A percentile compares a stretch with the other conserved stretches of the same genome.
Evolutionary conservation across 2,888 invertebrate species (phyloP).

Genomic region (Diloba caeruleocephala): DNA sequence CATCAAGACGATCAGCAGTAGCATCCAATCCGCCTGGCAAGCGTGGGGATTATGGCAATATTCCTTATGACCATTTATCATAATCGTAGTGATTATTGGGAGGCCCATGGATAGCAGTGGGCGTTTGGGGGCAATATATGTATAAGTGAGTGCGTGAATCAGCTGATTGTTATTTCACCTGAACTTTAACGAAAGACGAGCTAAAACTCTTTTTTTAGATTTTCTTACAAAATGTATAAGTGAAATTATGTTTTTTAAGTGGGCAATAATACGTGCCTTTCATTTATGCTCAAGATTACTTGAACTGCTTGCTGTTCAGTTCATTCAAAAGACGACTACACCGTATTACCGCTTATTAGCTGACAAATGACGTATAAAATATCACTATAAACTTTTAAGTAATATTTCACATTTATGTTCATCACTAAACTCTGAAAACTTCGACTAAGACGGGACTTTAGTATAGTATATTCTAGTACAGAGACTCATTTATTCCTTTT

Average conservation of each 20-base stretch:
- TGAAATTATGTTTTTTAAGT: slow-evolving; percentile 12
- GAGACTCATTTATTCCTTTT: slow-evolving; percentile 24
- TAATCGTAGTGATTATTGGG: too few relatives aligned
- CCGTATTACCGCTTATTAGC: slow-evolving; percentile 22
- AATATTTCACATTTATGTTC: neutral
- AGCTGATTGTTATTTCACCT: too few relatives aligned
- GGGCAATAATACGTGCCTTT: slow-evolving; percentile 20
- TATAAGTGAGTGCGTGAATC: too few relatives aligned
- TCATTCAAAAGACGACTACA: slow-evolving; percentile 15
- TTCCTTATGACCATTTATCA: too few relatives aligned
- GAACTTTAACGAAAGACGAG: too few relatives aligned
- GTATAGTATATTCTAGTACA: slow-evolving; percentile 7
- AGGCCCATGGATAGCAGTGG: too few relatives aligned
- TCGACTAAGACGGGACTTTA: slow-evolving; percentile 4
- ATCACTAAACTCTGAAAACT: neutral
- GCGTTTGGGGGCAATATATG: too few relatives aligned
- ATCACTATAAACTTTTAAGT: slow-evolving; percentile 3
- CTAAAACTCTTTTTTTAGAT: neutral
- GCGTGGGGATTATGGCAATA: too few relatives aligned
- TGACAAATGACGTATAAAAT: slow-evolving; percentile 21
- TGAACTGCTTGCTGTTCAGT: slow-evolving; percentile 4
- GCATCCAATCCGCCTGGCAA: too few relatives aligned
- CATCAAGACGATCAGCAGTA: too few relatives aligned
- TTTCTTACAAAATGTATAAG: neutral
- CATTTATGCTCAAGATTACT: slow-evolving; percentile 16